phyloP scores from a whole-genome alignment of 1,140 invertebrate genomes.

The Lepidurus packardi region DNA sequence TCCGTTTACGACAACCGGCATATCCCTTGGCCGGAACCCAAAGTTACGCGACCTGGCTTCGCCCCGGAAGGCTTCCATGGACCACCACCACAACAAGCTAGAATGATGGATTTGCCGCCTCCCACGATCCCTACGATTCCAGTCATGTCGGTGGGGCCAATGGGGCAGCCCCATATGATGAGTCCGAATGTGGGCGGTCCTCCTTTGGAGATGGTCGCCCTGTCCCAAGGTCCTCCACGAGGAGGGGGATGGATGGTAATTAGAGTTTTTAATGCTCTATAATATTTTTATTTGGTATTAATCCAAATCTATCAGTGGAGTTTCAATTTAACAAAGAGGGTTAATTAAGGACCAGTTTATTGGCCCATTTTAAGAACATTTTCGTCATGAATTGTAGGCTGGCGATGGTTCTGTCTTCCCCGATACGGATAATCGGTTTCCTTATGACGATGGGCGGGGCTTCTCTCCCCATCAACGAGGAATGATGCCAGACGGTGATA shows the following conservation, averaged over 20 bases:
- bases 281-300: not conserved
- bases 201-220: not conserved
- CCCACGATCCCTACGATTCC: conserved; percentile 1
- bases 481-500: conserved; percentile 39
- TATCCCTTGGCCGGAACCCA: conserved; percentile 74
- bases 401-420: conserved; percentile 48
- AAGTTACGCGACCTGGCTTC: conserved; percentile 42
- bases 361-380: not conserved
- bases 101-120: not conserved
- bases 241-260: conserved; percentile 37
- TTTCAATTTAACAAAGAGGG: not conserved
- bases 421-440: conserved; percentile 43
- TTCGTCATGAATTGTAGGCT: conserved; percentile 40
- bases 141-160: not conserved
- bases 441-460: conserved; percentile 24
- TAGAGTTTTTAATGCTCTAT: not conserved
- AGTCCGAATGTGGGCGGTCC: conserved; percentile 33
- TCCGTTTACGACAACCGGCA: conserved; percentile 67
- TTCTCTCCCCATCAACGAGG: conserved; percentile 39
- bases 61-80: conserved; percentile 46
- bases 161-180: not conserved
- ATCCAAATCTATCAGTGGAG: not conserved
- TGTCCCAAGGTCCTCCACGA: not conserved
- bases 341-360: conserved; percentile 37
- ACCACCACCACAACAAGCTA: conserved; percentile 44